Evolutionary conservation across 1,140 invertebrate genomes (phyloP).

Genomic region (Popillia japonica): DNA sequence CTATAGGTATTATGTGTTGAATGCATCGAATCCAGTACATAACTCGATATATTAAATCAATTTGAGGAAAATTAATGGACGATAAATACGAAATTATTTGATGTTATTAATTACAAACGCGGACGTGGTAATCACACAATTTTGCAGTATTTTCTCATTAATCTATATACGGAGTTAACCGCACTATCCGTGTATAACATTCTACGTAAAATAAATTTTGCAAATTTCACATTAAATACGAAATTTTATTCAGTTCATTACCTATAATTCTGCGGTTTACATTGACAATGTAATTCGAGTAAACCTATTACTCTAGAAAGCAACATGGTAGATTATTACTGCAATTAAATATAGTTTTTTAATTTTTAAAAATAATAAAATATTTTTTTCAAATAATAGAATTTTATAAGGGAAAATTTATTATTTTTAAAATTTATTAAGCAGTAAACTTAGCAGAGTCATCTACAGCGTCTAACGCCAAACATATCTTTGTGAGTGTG

Average conservation of each 20-base stretch:
- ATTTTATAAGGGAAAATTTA: too few species aligned
- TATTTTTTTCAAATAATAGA: too few species aligned
- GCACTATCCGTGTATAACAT: not conserved
- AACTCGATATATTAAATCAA: conserved; percentile 31
- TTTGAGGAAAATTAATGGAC: conserved; percentile 28
- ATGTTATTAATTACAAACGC: conserved; percentile 18
- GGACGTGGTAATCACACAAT: conserved; percentile 15
- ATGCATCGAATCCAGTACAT: not conserved
- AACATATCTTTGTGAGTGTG: too few species aligned
- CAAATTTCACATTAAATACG: not conserved
- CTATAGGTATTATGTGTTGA: conserved; percentile 22
- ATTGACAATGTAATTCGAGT: not conserved
- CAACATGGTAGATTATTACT: too few species aligned
- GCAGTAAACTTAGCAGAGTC: too few species aligned
- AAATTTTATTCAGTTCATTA: not conserved
- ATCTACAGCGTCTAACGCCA: too few species aligned
- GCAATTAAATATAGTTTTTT: not conserved
- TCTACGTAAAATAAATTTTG: conserved; percentile 3
- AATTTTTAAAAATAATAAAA: not conserved
- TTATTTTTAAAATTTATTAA: too few species aligned
- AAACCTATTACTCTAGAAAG: not conserved
- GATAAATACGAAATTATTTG: conserved; percentile 27
- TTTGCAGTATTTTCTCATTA: conserved; percentile 19
- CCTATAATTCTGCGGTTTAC: not conserved
- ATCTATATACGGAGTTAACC: not conserved